Evolutionary conservation across 1,140 invertebrate genomes (phyloP).

Genomic region (Ostrea denselamellosa): DNA sequence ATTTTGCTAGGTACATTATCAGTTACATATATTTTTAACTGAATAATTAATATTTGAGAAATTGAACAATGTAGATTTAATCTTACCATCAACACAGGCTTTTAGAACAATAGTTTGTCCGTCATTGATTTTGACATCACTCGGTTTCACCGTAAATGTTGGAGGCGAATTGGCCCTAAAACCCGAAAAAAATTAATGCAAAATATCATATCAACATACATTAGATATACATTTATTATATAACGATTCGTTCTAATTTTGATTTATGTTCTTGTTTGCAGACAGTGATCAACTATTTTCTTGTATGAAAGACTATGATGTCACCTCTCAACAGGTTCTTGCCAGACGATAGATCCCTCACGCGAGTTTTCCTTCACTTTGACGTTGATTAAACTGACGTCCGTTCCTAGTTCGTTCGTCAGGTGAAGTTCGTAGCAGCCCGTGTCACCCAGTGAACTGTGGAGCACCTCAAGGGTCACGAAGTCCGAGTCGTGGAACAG

Average conservation of each 20-base stretch:
- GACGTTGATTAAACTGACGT: constrained; percentile 45
- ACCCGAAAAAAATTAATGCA: neutral
- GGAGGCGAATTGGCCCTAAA: constrained; percentile 44
- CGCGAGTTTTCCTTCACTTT: constrained; percentile 36
- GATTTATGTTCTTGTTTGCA: too few relatives aligned
- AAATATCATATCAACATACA: neutral
- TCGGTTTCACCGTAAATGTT: constrained; percentile 43
- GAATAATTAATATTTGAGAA: neutral
- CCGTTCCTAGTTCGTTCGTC: constrained; percentile 49
- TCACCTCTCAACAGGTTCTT: neutral
- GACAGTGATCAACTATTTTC: too few relatives aligned
- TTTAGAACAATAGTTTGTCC: constrained; percentile 54
- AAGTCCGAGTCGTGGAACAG: constrained; percentile 41
- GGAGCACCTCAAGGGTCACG: constrained; percentile 37
- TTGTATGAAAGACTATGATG: neutral
- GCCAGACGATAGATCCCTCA: neutral
- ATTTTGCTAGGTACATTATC: neutral
- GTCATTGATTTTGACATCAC: constrained; percentile 48
- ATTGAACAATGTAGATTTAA: neutral
- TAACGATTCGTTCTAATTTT: neutral
- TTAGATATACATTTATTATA: neutral
- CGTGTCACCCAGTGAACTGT: constrained; percentile 45
- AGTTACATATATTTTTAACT: too few relatives aligned
- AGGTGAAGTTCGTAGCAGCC: constrained; percentile 52
- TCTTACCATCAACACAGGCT: constrained; percentile 50